These are phyloP conservation scores for Bugulina stolonifera DNA, from an alignment of 2,888 invertebrate species.

Conservation along the genomic window DNA sequence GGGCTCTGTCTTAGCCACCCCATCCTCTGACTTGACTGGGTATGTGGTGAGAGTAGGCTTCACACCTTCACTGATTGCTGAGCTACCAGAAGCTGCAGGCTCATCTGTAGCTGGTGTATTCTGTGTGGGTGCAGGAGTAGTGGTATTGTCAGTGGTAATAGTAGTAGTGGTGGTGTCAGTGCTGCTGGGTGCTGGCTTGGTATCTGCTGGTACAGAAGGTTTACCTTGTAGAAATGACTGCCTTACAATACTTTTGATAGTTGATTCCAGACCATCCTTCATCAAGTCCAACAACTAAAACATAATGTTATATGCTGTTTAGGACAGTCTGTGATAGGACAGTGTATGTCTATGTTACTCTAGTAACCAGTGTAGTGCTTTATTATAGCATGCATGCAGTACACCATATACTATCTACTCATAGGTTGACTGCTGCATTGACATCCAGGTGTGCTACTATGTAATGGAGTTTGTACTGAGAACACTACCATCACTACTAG, in stretches of 20 bases:
- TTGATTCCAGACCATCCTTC: neutral
- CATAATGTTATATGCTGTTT: too few species aligned
- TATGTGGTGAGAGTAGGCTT: neutral
- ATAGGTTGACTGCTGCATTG: too few species aligned
- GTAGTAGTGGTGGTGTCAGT: neutral
- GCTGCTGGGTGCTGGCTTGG: neutral
- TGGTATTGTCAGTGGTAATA: neutral
- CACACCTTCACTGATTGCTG: neutral
- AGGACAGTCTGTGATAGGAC: too few species aligned
- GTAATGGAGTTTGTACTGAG: too few species aligned
- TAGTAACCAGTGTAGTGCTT: too few species aligned
- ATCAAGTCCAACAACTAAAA: conserved; percentile 15
- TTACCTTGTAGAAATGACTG: neutral
- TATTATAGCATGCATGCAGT: too few species aligned
- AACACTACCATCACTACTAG: too few species aligned
- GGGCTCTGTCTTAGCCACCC: neutral
- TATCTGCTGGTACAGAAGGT: neutral
- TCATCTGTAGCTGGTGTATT: neutral
- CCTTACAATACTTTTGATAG: neutral
- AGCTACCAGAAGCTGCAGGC: neutral
- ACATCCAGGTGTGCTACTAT: too few species aligned
- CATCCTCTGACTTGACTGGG: neutral
- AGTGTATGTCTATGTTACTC: too few species aligned
- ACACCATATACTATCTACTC: too few species aligned
- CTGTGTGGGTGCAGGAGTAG: neutral